Evolutionary conservation across 2,113 vertebrate species (phyloP).

Genomic region (Tenebrosternarchus preto): DNA sequence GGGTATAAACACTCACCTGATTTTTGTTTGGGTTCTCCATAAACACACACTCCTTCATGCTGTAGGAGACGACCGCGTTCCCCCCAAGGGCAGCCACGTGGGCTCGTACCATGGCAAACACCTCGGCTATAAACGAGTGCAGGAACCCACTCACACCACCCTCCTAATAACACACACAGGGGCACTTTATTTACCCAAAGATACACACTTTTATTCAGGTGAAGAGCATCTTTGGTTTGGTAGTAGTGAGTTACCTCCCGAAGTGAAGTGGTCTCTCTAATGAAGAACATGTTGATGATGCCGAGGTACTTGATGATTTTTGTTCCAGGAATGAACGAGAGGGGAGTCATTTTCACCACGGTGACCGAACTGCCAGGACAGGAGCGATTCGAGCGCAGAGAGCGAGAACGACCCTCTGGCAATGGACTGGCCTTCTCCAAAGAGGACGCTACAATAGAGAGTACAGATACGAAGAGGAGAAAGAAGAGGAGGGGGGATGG

Average conservation of each 20-base stretch:
- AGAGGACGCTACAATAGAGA: slow-evolving; percentile 76
- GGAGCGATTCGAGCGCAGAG: slow-evolving; percentile 77
- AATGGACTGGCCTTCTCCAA: slow-evolving; percentile 87
- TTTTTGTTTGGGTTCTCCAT: slow-evolving; percentile 99
- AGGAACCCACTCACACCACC: slow-evolving; percentile 97
- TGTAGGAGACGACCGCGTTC: slow-evolving; percentile 96
- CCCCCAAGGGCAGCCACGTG: slow-evolving; percentile 94
- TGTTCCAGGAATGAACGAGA: slow-evolving; percentile 92
- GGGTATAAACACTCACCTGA: slow-evolving; percentile 77
- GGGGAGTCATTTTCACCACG: slow-evolving; percentile 97
- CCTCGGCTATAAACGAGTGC: slow-evolving; percentile 94
- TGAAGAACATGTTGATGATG: slow-evolving; percentile 99
- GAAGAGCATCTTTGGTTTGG: background rate
- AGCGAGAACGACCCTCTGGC: slow-evolving; percentile 83
- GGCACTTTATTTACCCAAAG: background rate
- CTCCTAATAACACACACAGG: slow-evolving; percentile 76
- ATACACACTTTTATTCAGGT: background rate
- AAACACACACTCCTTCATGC: slow-evolving; percentile 98
- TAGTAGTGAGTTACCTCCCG: slow-evolving; percentile 83
- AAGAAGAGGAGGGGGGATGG: slow-evolving; percentile 21
- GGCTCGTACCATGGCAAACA: slow-evolving; percentile 96
- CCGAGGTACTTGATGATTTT: slow-evolving; percentile 96
- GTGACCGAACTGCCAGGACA: slow-evolving; percentile 81
- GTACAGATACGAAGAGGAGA: slow-evolving; percentile 37
- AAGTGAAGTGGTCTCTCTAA: slow-evolving; percentile 94